Evolutionary conservation across 2,888 invertebrate genomes (phyloP), one percentile per base, ranked within the genome.

Genomic region (Matsumyia berberina): DNA sequence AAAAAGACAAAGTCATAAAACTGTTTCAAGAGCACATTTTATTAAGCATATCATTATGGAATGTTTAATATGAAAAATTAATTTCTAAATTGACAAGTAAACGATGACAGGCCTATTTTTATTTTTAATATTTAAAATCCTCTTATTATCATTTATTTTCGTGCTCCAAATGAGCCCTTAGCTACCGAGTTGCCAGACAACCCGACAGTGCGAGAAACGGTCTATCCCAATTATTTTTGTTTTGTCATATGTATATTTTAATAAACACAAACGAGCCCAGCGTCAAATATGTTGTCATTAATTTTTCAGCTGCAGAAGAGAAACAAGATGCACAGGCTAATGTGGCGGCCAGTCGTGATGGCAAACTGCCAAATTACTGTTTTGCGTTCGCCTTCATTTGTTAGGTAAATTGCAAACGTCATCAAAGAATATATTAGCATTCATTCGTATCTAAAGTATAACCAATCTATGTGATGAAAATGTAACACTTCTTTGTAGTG

Each of bases 291-390:
- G 35, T 77, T 58, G 53, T 39, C 55, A 67, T 69, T 62, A 33
- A 58, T 70, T 44, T 57, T 51, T 55, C 17, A 44, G 29, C 11
- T 31, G 12, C 5, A n/a, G 15, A 46, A 19, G 46, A 31, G 46
- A 19, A 49, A 19, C 51, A 24, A 24, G 4, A 24, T 4, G 24
- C 24, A 1, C 51, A 53, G 7, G 15, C 39, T 62, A 76, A 64
- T 70, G 67, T 31, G 76, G 69, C 76, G 33, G 74, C 46, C 64
- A 70, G 70, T 76, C 57, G 12, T 57, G 42, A 64, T 81, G 81
- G 81, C 81, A 64, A 35, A 8, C 17, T 76, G 69, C 81, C 81
- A 81, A 76, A 76, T 76, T 73, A 62, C 73, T 74, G 60, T 60
- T 67, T 37, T 60, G 51, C 53, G 44, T 73, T 73, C 58, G 60